phyloP scores from a whole-genome alignment of 1,140 invertebrate species.

The Caenorhabditis briggsae region DNA sequence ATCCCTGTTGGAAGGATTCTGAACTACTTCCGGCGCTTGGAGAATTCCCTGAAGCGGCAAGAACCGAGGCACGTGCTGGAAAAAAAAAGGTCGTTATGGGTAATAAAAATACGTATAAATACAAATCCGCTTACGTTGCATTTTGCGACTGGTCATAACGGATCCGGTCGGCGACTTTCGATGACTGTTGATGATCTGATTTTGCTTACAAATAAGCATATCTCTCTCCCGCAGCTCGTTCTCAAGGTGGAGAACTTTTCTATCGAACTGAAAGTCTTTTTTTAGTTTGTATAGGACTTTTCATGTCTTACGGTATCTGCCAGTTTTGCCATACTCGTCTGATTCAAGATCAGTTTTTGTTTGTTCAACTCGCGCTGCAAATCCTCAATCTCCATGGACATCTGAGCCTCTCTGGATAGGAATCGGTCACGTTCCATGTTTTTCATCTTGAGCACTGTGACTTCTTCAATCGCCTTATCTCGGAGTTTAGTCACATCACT shows the following conservation, averaged over 20 bases:
- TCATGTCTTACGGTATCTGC: constrained; percentile 33
- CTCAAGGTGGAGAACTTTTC: constrained; percentile 57
- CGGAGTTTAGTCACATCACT: constrained; percentile 38
- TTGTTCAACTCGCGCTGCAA: constrained; percentile 52
- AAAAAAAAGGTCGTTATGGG: neutral
- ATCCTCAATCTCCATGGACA: constrained; percentile 56
- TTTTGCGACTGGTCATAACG: constrained; percentile 11
- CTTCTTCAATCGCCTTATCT: constrained; percentile 48
- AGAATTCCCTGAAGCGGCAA: constrained; percentile 14
- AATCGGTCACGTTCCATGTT: constrained; percentile 47
- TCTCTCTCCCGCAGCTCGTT: constrained; percentile 58
- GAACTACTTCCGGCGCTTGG: constrained; percentile 54
- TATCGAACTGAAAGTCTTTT: constrained; percentile 41
- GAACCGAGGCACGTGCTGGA: constrained; percentile 8
- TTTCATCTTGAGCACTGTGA: constrained; percentile 29
- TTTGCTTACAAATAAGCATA: constrained; percentile 56
- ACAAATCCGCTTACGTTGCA: constrained; percentile 4
- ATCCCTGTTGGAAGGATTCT: constrained; percentile 54
- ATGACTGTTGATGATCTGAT: constrained; percentile 60
- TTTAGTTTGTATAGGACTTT: neutral
- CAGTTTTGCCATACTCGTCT: constrained; percentile 44
- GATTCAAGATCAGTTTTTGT: constrained; percentile 51
- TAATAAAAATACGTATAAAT: neutral
- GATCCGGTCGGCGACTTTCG: constrained; percentile 50
- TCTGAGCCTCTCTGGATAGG: constrained; percentile 30